phyloP scores from a whole-genome alignment of 1,140 invertebrate species.

The Drosophila subobscura region DNA sequence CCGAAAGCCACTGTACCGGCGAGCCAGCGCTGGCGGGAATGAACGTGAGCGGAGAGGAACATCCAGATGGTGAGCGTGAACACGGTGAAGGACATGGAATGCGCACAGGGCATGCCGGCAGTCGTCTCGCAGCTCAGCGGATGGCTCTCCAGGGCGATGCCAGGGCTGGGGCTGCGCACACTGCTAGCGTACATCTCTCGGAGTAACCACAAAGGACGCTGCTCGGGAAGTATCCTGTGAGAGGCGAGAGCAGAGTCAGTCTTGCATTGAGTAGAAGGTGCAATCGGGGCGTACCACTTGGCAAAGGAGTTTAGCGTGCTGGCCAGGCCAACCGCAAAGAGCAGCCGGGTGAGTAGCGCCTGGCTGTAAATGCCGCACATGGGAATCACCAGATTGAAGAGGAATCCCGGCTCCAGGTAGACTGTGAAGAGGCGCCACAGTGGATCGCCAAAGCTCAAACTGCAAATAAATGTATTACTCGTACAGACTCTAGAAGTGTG shows the following conservation, averaged over 20 bases:
- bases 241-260: not conserved
- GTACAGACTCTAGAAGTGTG: not conserved
- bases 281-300: constrained; percentile 64
- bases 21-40: constrained; percentile 11
- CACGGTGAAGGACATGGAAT: constrained; percentile 55
- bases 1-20: not conserved
- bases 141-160: constrained; percentile 47
- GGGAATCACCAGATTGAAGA: constrained; percentile 64
- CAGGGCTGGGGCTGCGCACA: not conserved
- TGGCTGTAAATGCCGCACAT: constrained; percentile 59
- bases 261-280: not conserved
- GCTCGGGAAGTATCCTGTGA: constrained; percentile 63
- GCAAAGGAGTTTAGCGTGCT: constrained; percentile 58
- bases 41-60: constrained; percentile 23
- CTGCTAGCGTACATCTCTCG: constrained; percentile 50
- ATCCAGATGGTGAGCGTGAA: constrained; percentile 45
- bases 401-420: constrained; percentile 41
- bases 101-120: constrained; percentile 66
- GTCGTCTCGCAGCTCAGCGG: constrained; percentile 70
- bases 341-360: constrained; percentile 51
- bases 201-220: constrained; percentile 70
- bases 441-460: constrained; percentile 37
- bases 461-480: constrained; percentile 4
- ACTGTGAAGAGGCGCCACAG: constrained; percentile 47
- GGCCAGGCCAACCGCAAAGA: constrained; percentile 41